Base-by-base conservation (phyloP, 2,888 invertebrate genomes). In the Latheticus oryzae region DNA sequence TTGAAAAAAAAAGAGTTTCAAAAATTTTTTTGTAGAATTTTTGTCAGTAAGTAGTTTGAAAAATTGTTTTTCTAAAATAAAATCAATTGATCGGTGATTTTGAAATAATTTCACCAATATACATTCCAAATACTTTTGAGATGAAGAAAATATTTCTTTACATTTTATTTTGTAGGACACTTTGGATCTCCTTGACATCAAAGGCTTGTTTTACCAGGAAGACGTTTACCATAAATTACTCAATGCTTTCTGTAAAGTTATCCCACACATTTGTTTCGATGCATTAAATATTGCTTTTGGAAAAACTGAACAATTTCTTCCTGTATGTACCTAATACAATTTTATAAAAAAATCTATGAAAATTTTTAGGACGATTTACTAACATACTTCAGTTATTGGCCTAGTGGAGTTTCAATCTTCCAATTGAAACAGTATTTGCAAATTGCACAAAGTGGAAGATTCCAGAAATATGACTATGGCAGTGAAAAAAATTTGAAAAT, bases 401-500 rank as follows among this genome's bases (percentile, higher is more conserved):
- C 50, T 1, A 17, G 17, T 16, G 24, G 37, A 3, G n/a, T 5
- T 5, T 37, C 37, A 2, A 24, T 50, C 17, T 24, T 8, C 37
- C 50, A 37, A 26, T 2, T 37, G 0, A 9, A 37, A 30, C 50
- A 50, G 13, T 50, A 37, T 13, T 17, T 50, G 17, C 50, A 50
- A 50, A 26, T 50, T 8, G 37, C 15, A 3, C 7, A 19, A 5
- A 8, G 9, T 5, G 16, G 8, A 23, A 48, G 15, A 12, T 54
- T 54, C 17, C 24, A 55, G 38, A 35, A 37, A 12, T 47, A 19
- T 28, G 38, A 55, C 21, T 55, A 38, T 11, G 54, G 54, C 4
- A 4, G 3, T 4, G 11, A 2, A 1, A 9, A 28, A 19, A 55
- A 55, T 47, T 5, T 24, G 7, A 5, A 28, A 9, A 19, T 16